A percentile compares a stretch with the other conserved stretches of the same genome.
These are phyloP conservation scores for Villa cingulata DNA, from an alignment of 2,888 invertebrate genomes.

Conservation along the genomic window DNA sequence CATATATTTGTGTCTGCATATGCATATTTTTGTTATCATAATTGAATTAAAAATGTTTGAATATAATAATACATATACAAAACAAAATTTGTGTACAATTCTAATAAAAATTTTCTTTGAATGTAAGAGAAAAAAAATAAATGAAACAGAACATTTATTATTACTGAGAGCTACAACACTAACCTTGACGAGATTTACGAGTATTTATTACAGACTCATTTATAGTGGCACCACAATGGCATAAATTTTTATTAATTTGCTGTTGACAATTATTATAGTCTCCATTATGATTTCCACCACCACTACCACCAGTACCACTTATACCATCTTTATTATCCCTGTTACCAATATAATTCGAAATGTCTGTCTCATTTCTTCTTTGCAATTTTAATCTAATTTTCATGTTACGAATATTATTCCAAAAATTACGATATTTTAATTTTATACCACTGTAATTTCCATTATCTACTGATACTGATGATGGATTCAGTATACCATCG, in stretches of 20 bases:
- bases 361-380: slow-evolving; percentile 22
- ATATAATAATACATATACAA: too few relatives aligned
- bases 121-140: too few relatives aligned
- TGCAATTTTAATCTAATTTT: slow-evolving; percentile 16
- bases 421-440: slow-evolving; percentile 15
- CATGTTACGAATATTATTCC: slow-evolving; percentile 29
- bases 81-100: too few relatives aligned
- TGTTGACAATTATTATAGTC: background rate
- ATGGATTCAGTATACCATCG: slow-evolving; percentile 1
- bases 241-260: background rate
- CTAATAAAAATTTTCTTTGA: too few relatives aligned
- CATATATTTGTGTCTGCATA: too few relatives aligned
- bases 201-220: slow-evolving; percentile 6
- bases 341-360: too few relatives aligned
- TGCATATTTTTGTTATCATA: too few relatives aligned
- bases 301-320: slow-evolving; percentile 15
- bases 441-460: slow-evolving; percentile 3
- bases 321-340: too few relatives aligned
- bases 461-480: slow-evolving; percentile 2
- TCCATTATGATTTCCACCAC: slow-evolving; percentile 35
- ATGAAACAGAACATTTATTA: too few relatives aligned
- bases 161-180: too few relatives aligned
- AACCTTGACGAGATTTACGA: slow-evolving; percentile 10
- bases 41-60: too few relatives aligned
- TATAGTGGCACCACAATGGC: slow-evolving; percentile 5